Evolutionary conservation across 2,113 vertebrate genomes (phyloP).

Genomic region (Piprites chloris): DNA sequence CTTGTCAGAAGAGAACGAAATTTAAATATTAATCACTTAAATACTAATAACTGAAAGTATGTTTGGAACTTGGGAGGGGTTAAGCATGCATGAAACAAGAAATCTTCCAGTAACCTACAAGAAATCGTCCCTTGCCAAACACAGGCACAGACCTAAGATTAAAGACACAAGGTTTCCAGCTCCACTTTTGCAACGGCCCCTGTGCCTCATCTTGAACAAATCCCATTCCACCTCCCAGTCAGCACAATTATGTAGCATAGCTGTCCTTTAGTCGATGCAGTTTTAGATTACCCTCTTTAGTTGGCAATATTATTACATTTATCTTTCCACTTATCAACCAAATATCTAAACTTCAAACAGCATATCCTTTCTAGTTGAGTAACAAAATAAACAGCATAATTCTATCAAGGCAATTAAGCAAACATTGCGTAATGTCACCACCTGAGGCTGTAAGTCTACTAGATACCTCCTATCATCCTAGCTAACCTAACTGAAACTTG

Average conservation of each 20-base stretch:
- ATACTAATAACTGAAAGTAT: neutral
- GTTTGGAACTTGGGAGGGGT: neutral
- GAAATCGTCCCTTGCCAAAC: neutral
- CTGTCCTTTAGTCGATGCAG: neutral
- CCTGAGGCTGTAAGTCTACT: neutral
- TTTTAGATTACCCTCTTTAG: neutral
- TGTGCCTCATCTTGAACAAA: neutral
- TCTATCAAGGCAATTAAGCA: neutral
- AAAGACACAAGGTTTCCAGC: neutral
- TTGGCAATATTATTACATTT: neutral
- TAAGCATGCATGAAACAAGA: neutral
- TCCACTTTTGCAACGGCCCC: neutral
- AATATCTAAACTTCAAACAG: constrained; percentile 16
- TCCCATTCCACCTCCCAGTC: neutral
- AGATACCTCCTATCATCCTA: neutral
- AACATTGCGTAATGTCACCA: neutral
- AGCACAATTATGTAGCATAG: neutral
- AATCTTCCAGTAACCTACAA: neutral
- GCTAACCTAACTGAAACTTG: neutral
- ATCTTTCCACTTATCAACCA: constrained; percentile 15
- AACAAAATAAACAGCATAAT: constrained; percentile 17
- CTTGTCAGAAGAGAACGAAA: neutral
- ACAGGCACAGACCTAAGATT: neutral
- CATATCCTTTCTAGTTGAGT: constrained; percentile 6
- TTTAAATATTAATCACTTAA: neutral